Evolutionary conservation across 1,140 invertebrate species (phyloP).

Genomic region (Meloidogyne floridensis): DNA sequence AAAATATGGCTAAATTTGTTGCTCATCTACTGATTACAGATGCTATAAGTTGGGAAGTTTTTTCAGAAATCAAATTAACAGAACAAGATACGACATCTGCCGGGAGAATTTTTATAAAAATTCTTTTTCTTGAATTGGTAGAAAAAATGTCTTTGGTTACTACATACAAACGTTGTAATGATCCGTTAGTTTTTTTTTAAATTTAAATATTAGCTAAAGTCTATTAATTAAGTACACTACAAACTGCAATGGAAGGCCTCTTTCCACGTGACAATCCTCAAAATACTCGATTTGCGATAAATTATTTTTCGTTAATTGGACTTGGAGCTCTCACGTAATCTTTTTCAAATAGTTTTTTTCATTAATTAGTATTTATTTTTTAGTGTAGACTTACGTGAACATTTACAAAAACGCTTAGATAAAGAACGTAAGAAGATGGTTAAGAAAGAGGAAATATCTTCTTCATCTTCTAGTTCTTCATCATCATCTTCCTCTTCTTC

Average conservation of each 20-base stretch:
- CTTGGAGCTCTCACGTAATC: slow-evolving; percentile 83
- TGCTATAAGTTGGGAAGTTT: slow-evolving; percentile 82
- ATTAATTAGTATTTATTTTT: slow-evolving; percentile 26
- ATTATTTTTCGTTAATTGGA: slow-evolving; percentile 98
- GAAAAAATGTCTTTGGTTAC: slow-evolving; percentile 93
- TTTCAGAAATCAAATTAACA: slow-evolving; percentile 85
- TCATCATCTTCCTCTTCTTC: slow-evolving; percentile 10
- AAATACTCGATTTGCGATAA: slow-evolving; percentile 96
- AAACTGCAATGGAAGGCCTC: slow-evolving; percentile 83
- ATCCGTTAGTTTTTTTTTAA: slow-evolving; percentile 71
- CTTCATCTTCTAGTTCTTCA: slow-evolving; percentile 8
- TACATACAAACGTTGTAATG: slow-evolving; percentile 84
- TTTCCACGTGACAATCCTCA: slow-evolving; percentile 93
- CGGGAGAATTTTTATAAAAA: slow-evolving; percentile 95
- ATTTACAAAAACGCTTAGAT: slow-evolving; percentile 29
- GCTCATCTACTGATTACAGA: slow-evolving; percentile 93
- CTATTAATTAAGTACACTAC: slow-evolving; percentile 75
- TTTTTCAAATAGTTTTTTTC: slow-evolving; percentile 14
- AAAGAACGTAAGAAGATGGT: slow-evolving; percentile 35
- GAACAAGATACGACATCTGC: slow-evolving; percentile 96
- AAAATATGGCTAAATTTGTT: slow-evolving; percentile 98
- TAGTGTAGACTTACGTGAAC: slow-evolving; percentile 46
- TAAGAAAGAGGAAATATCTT: slow-evolving; percentile 6
- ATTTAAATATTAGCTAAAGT: slow-evolving; percentile 2
- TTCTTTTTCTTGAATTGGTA: slow-evolving; percentile 90